Evolutionary conservation across 2,113 vertebrate species (phyloP).

Genomic region (Ardeotis arabs): DNA sequence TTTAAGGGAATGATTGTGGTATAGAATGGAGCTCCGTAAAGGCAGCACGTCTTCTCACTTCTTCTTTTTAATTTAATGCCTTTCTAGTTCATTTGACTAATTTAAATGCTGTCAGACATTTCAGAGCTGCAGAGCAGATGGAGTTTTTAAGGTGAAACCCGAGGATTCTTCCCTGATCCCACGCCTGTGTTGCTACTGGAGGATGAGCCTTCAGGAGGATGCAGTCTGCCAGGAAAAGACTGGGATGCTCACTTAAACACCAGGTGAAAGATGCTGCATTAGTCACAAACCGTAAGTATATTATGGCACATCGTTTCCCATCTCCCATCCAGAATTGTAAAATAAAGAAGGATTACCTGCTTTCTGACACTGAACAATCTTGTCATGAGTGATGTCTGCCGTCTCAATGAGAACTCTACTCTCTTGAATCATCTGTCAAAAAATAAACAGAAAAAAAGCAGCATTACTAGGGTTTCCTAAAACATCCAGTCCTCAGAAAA

Average conservation of each 20-base stretch:
- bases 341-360: constrained; percentile 74
- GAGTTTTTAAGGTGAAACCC: not conserved
- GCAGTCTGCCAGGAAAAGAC: not conserved
- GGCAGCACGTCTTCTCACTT: not conserved
- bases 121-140: not conserved
- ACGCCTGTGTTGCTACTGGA: not conserved
- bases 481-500: not conserved
- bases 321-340: not conserved
- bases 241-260: not conserved
- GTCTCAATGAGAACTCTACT: constrained; percentile 91
- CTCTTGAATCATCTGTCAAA: constrained; percentile 90
- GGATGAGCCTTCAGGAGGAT: not conserved
- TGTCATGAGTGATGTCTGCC: constrained; percentile 87
- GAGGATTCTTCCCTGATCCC: not conserved
- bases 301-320: not conserved
- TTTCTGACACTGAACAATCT: constrained; percentile 92
- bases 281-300: not conserved
- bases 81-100: not conserved
- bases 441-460: not conserved
- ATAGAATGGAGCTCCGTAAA: not conserved
- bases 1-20: not conserved
- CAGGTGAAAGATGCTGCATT: not conserved
- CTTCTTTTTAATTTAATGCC: not conserved
- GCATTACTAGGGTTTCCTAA: not conserved
- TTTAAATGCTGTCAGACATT: not conserved